Percentiles rank a stretch among this genome's conserved stretches.
phyloP scores from a whole-genome alignment of 1,140 invertebrate species.

The Drosophila tsacasi region DNA sequence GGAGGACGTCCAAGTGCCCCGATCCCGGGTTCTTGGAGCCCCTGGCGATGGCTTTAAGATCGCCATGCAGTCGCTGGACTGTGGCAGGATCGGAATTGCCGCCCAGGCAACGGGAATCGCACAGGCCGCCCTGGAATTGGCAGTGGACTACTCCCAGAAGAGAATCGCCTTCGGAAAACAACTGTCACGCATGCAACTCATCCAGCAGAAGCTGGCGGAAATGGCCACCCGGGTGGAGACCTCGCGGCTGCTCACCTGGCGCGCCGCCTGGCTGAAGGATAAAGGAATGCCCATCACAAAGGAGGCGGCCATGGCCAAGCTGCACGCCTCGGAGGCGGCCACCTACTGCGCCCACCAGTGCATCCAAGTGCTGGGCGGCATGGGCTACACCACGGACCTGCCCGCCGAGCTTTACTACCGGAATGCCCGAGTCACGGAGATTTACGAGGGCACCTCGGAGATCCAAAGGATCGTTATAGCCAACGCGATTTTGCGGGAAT shows the following conservation, averaged over 20 bases:
- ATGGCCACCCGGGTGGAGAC: slow-evolving; percentile 94
- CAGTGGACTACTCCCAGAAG: slow-evolving; percentile 96
- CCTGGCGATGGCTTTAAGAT: slow-evolving; percentile 96
- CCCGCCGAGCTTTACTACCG: slow-evolving; percentile 97
- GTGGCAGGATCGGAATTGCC: slow-evolving; percentile 95
- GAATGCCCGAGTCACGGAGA: slow-evolving; percentile 95
- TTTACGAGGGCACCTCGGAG: slow-evolving; percentile 97
- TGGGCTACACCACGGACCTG: slow-evolving; percentile 98
- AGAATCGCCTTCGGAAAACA: slow-evolving; percentile 94
- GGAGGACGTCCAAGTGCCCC: slow-evolving; percentile 94
- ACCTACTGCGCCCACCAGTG: slow-evolving; percentile 95
- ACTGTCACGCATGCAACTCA: slow-evolving; percentile 94
- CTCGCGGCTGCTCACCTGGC: slow-evolving; percentile 94
- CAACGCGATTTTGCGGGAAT: slow-evolving; percentile 87
- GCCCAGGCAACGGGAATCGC: slow-evolving; percentile 95
- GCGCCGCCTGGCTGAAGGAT: slow-evolving; percentile 96
- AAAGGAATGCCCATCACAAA: slow-evolving; percentile 94
- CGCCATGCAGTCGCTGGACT: slow-evolving; percentile 96
- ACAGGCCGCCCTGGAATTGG: slow-evolving; percentile 96
- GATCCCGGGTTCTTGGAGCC: slow-evolving; percentile 92
- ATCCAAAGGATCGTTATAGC: slow-evolving; percentile 98
- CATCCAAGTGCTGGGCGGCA: slow-evolving; percentile 88
- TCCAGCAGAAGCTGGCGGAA: slow-evolving; percentile 96
- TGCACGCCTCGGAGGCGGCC: slow-evolving; percentile 96
- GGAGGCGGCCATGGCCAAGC: slow-evolving; percentile 98